Evolutionary conservation across 1,140 invertebrate species (phyloP).

Genomic region (Drosophila pallidifrons): DNA sequence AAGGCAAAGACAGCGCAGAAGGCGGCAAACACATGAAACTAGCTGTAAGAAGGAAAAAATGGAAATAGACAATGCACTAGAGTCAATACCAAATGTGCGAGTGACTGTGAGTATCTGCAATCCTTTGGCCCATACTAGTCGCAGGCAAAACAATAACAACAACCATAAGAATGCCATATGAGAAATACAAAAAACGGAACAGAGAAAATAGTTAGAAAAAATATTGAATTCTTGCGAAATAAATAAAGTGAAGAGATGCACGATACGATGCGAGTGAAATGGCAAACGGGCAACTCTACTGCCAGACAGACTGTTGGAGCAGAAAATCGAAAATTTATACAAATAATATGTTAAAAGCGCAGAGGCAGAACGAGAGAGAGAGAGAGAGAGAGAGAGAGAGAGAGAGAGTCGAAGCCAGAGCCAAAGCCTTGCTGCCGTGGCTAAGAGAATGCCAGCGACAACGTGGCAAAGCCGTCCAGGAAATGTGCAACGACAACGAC

Average conservation of each 20-base stretch:
- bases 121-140: constrained; percentile 35
- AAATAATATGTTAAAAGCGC: constrained; percentile 74
- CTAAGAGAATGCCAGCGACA: constrained; percentile 43
- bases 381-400: too few species aligned
- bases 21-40: constrained; percentile 21
- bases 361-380: not conserved
- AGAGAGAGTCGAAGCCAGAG: constrained; percentile 17
- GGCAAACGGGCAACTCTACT: constrained; percentile 20
- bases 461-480: constrained; percentile 50
- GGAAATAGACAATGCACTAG: constrained; percentile 36
- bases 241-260: constrained; percentile 72
- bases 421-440: constrained; percentile 14
- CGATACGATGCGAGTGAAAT: constrained; percentile 24
- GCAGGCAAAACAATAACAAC: constrained; percentile 16
- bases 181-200: constrained; percentile 23
- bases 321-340: constrained; percentile 83
- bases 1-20: constrained; percentile 15
- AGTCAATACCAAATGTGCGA: constrained; percentile 33
- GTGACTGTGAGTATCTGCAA: constrained; percentile 24
- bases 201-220: constrained; percentile 67
- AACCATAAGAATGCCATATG: constrained; percentile 46
- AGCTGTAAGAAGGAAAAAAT: too few species aligned
- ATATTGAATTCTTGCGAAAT: constrained; percentile 80
- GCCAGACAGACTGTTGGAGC: constrained; percentile 68
- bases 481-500: constrained; percentile 68